phyloP scores from a whole-genome alignment of 1,140 invertebrate genomes.

The Riptortus pedestris region DNA sequence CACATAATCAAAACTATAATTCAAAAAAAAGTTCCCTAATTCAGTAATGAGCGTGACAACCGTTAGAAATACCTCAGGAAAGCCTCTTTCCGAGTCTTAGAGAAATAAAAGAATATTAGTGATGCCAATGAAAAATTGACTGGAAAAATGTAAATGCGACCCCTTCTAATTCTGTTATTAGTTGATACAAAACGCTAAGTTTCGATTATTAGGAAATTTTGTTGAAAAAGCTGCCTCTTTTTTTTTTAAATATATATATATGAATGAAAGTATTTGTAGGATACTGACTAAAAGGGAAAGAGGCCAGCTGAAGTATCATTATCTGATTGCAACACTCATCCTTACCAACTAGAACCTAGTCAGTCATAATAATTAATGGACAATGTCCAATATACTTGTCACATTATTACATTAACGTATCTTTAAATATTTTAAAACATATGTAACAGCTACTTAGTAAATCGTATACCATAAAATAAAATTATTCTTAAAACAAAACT shows the following conservation, averaged over 20 bases:
- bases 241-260: neutral
- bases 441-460: slow-evolving; percentile 4
- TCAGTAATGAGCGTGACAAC: slow-evolving; percentile 1
- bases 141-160: no score
- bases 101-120: no score
- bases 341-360: slow-evolving; percentile 14
- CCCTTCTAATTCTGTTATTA: no score
- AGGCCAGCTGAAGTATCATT: neutral
- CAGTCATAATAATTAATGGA: slow-evolving; percentile 6
- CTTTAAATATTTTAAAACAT: slow-evolving; percentile 7
- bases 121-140: no score
- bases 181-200: no score
- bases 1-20: neutral
- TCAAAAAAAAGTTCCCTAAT: neutral
- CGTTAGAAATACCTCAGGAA: slow-evolving; percentile 1
- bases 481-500: no score
- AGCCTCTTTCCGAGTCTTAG: slow-evolving; percentile 7
- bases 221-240: neutral
- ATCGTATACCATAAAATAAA: slow-evolving; percentile 4
- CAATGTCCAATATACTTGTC: neutral
- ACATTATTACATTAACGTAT: slow-evolving; percentile 8
- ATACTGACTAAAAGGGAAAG: neutral
- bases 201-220: no score
- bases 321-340: neutral
- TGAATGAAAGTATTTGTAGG: no score